A percentile compares a stretch with the other conserved stretches of the same genome.
phyloP scores from a whole-genome alignment of 1,140 invertebrate genomes.

The Lepidotrigona ventralis region DNA sequence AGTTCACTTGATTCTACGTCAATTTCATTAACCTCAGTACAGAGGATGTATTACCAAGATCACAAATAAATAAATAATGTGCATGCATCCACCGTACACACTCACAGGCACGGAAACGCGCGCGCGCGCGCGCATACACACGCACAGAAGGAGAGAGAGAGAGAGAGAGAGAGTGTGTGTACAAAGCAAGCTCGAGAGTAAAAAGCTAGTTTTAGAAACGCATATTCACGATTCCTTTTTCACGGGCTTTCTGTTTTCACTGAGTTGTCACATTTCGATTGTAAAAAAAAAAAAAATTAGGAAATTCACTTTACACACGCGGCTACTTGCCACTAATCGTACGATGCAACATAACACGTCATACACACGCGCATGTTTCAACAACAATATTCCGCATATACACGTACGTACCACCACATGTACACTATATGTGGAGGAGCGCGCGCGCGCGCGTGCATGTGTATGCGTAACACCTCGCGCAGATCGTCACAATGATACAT shows the following conservation, averaged over 20 bases:
- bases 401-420: too few relatives aligned
- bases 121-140: neutral
- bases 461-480: conserved; percentile 30
- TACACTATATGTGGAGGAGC: conserved; percentile 11
- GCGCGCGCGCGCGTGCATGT: neutral
- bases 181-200: neutral
- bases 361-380: conserved; percentile 38
- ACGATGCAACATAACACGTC: conserved; percentile 50
- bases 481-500: conserved; percentile 52
- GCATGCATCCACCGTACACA: too few relatives aligned
- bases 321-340: conserved; percentile 31
- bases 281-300: conserved; percentile 18
- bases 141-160: too few relatives aligned
- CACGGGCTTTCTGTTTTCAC: neutral
- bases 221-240: neutral
- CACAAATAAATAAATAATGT: neutral
- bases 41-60: neutral
- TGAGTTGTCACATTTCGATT: conserved; percentile 18
- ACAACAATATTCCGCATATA: conserved; percentile 30
- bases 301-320: conserved; percentile 33
- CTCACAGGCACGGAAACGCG: neutral
- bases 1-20: neutral
- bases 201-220: neutral
- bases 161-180: too few relatives aligned
- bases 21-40: neutral